Base-by-base conservation (phyloP, 2,888 invertebrate species). In the Rutpela maculata region DNA sequence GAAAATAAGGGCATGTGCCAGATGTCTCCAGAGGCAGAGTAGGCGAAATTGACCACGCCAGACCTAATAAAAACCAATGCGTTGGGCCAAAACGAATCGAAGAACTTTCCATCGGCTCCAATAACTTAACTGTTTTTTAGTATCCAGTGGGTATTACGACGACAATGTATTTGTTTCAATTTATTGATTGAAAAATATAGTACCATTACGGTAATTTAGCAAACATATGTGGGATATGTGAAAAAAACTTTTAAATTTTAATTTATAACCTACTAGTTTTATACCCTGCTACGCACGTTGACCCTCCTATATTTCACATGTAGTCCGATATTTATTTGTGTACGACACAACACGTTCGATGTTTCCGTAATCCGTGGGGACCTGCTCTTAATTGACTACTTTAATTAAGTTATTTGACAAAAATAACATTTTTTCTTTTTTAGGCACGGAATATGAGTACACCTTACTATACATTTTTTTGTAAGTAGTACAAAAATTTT, bases 51-150 rank as follows among this genome's bases (percentile, higher is more conserved):
- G 74, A 66, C 74, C 74, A 69, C 65, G 59, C 68, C 69, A 77
- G 66, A 74, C 68, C 73, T 77, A 74, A 68, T 77, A 73, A 77
- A 77, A 73, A 77, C 62, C 74, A 69, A 77, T 77, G 69, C 65
- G 71, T 77, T 68, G 63, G 56, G 67, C 56, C 57, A 56, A 69
- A 74, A 74, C 62, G 69, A 74, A 77, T 74, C 60, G 65, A 72
- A 60, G 57, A 38, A 35, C 63, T 15, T 66, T 74, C 43, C 67
- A 59, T 68, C n/a, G 77, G 74, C 65, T 77, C 74, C 68, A 74
- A 74, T 63, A 76, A 76, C 67, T 77, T 76, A 76, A 35, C 56
- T 43, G 67, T 26, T 55, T 67, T 66, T 67, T 50, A 67, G 67
- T 55, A 56, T 50, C 67, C 31, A 59, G n/a, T n/a, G 38, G 63